phyloP scores from a whole-genome alignment of 2,888 invertebrate species.

The Ornithoptera priamus region DNA sequence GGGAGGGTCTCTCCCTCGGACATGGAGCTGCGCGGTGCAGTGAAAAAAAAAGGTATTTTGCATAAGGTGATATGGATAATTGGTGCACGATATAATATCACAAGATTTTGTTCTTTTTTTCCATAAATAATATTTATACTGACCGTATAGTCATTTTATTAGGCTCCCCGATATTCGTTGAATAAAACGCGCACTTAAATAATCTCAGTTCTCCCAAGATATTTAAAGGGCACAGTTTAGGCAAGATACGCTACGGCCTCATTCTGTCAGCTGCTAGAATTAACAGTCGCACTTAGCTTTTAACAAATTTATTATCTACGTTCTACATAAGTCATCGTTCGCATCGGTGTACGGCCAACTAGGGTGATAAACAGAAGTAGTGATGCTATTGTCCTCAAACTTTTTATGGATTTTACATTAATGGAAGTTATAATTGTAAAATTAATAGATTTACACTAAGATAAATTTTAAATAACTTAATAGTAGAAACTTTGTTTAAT shows the following conservation, averaged over 20 bases:
- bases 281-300: slow-evolving; percentile 21
- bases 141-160: too few relatives aligned
- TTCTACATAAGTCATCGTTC: slow-evolving; percentile 10
- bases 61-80: too few relatives aligned
- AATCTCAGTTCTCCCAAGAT: slow-evolving; percentile 16
- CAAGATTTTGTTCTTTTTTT: too few relatives aligned
- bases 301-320: slow-evolving; percentile 16
- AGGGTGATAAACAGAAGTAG: not conserved
- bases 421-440: not conserved
- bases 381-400: not conserved
- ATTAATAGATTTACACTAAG: not conserved
- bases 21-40: too few relatives aligned
- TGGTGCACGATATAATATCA: too few relatives aligned
- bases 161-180: not conserved
- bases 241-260: slow-evolving; percentile 19
- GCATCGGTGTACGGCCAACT: slow-evolving; percentile 9
- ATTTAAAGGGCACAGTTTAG: slow-evolving; percentile 27
- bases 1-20: too few relatives aligned
- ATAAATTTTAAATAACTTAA: too few relatives aligned
- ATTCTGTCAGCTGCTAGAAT: slow-evolving; percentile 25
- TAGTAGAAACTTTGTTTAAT: too few relatives aligned
- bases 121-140: too few relatives aligned
- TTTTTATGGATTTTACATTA: not conserved
- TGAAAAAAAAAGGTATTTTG: too few relatives aligned
- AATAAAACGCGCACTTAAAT: slow-evolving; percentile 1